phyloP scores from a whole-genome alignment of 2,797 vertebrate genomes.

The Cirrhinus molitorella region DNA sequence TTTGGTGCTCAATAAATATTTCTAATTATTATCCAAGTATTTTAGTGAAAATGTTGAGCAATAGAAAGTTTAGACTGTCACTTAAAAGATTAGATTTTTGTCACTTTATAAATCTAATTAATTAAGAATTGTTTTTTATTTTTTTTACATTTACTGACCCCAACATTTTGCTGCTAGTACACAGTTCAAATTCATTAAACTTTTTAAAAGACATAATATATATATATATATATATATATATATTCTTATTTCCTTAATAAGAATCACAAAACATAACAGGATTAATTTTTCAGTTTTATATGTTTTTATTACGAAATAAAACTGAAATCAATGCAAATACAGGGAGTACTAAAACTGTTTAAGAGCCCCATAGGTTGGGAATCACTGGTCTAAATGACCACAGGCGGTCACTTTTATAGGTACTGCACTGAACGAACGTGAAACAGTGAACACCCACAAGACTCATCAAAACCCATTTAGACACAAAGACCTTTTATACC shows the following conservation, averaged over 20 bases:
- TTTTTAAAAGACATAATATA: background rate
- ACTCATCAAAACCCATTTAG: constrained; percentile 41
- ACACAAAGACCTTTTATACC: background rate
- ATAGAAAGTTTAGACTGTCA: no score
- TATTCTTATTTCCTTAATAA: background rate
- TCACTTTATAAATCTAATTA: no score
- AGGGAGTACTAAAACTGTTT: background rate
- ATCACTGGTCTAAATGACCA: constrained; percentile 15
- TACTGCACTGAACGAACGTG: constrained; percentile 23
- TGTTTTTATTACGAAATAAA: background rate
- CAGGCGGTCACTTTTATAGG: constrained; percentile 14
- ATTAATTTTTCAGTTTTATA: background rate
- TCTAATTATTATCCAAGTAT: no score
- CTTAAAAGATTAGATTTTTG: no score
- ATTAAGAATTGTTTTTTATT: no score
- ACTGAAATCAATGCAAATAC: background rate
- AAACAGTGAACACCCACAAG: constrained; percentile 31
- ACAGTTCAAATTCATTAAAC: background rate
- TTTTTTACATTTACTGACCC: background rate
- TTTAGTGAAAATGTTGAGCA: no score
- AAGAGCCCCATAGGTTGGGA: background rate
- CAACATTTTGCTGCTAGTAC: background rate
- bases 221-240: no score
- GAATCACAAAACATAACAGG: background rate
- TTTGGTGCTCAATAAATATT: no score